phyloP scores from a whole-genome alignment of 2,888 invertebrate species.

The Halictus quadricinctus region DNA sequence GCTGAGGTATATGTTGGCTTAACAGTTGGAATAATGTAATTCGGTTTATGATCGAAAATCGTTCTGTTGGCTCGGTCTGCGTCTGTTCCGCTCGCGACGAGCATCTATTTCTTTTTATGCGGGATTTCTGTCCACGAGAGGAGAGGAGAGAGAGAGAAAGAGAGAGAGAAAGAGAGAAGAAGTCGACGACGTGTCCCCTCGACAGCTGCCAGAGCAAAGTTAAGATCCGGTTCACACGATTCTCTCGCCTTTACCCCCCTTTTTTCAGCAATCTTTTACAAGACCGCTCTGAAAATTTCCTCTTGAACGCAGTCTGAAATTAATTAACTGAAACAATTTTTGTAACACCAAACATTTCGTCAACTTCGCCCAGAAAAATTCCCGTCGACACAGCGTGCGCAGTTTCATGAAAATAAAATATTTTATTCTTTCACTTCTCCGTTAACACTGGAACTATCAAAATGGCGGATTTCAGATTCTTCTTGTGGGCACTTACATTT shows the following conservation, averaged over 20 bases:
- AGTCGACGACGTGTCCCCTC: slow-evolving; percentile 63
- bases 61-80: neutral
- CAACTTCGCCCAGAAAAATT: too few species aligned
- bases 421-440: too few species aligned
- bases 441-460: too few species aligned
- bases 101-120: slow-evolving; percentile 46
- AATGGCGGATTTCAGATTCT: too few species aligned
- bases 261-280: neutral
- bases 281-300: neutral
- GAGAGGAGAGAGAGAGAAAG: slow-evolving; percentile 32
- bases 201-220: slow-evolving; percentile 73
- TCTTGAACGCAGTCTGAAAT: neutral
- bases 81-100: slow-evolving; percentile 13
- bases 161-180: slow-evolving; percentile 36
- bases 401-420: too few species aligned
- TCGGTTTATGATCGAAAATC: neutral
- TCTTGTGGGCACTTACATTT: too few species aligned
- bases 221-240: slow-evolving; percentile 80
- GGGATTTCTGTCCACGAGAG: slow-evolving; percentile 40
- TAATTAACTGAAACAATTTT: neutral
- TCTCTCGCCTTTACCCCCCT: slow-evolving; percentile 27
- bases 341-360: too few species aligned
- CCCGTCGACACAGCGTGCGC: too few species aligned
- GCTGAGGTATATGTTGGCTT: neutral
- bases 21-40: neutral